A percentile compares a stretch with the other conserved stretches of the same genome.
Conservation (phyloP, 2,113 vertebrate species). For the Falcunculus frontatus region DNA sequence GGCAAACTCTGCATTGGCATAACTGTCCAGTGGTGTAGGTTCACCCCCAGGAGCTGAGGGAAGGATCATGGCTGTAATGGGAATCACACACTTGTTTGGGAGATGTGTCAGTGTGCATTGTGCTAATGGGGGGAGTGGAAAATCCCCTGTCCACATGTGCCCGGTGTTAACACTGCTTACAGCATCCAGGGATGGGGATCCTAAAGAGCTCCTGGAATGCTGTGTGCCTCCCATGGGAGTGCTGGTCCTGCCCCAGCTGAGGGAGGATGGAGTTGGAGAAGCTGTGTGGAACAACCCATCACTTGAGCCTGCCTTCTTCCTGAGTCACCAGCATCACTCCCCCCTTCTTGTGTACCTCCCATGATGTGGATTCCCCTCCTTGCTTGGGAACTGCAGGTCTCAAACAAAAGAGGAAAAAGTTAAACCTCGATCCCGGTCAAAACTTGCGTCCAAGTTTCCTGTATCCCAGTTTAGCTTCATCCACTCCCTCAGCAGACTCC, state of each 20-base stretch:
- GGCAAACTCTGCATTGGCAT: neutral
- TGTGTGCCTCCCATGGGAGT: neutral
- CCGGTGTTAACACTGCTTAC: neutral
- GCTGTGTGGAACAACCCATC: neutral
- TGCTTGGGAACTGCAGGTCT: neutral
- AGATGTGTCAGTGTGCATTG: neutral
- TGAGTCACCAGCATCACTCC: fast-evolving
- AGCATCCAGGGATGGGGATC: fast-evolving
- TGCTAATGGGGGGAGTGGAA: neutral
- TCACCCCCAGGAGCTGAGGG: neutral
- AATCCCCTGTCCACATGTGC: fast-evolving
- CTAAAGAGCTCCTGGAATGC: neutral
- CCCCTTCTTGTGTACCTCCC: neutral
- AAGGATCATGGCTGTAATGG: neutral
- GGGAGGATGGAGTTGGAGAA: neutral
- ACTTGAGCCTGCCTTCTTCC: neutral
- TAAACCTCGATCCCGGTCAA: neutral
- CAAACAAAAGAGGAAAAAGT: neutral
- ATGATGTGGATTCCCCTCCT: neutral
- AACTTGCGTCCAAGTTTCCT: neutral
- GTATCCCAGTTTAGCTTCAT: neutral
- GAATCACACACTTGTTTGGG: neutral
- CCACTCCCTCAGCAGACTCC: neutral
- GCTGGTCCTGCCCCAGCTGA: neutral
- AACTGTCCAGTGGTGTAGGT: neutral